Evolutionary conservation across 2,113 vertebrate species (phyloP).

Genomic region (Caretta caretta): DNA sequence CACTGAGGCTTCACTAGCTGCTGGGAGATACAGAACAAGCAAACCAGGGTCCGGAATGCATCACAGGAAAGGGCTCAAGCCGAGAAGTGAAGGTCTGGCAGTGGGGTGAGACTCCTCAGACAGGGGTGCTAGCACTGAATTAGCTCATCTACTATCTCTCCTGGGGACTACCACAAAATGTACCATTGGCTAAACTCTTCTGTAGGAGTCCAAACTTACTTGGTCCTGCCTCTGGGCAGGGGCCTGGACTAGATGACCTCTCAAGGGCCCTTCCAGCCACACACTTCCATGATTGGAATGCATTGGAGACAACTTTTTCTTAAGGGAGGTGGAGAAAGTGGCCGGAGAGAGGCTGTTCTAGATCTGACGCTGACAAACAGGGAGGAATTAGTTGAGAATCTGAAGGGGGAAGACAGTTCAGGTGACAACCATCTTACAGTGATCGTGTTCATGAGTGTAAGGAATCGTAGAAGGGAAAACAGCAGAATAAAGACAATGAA

Average conservation of each 20-base stretch:
- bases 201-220: neutral
- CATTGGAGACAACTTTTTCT: neutral
- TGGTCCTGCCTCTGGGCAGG: neutral
- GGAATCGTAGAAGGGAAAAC: neutral
- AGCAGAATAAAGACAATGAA: neutral
- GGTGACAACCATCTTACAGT: neutral
- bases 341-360: neutral
- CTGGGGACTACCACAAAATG: neutral
- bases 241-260: neutral
- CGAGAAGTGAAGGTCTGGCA: neutral
- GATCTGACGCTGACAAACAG: neutral
- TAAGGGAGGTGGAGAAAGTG: neutral
- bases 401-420: neutral
- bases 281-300: neutral
- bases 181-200: neutral
- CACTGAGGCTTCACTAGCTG: neutral
- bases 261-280: no score
- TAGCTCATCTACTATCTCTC: neutral
- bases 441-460: neutral
- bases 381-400: neutral
- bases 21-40: neutral
- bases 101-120: neutral
- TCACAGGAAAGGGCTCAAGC: neutral
- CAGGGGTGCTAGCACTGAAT: neutral
- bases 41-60: neutral